Base-by-base conservation (phyloP, 1,140 invertebrate genomes). In the Tetraneura akinire region DNA sequence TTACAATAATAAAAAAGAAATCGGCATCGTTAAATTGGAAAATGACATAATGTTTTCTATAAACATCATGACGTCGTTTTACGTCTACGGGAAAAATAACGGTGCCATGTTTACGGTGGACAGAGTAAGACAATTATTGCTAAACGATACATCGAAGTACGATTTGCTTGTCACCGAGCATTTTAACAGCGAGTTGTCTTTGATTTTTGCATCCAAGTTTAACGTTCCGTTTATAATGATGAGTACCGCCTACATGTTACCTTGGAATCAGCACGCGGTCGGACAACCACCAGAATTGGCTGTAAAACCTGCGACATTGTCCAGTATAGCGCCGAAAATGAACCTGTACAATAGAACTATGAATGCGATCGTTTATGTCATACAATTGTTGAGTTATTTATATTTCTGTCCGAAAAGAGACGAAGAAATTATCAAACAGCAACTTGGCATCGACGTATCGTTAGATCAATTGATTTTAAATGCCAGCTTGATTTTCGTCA, bases 361-460 rank as follows among this genome's bases (percentile, higher is more conserved):
- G 3, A 84, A 84, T 66, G 78, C 81, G 0, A 26, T 83, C 13
- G 29, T 60, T 14, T 37, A 71, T 13, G 1, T 37, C 16, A 13
- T 53, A 8, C 37, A 70, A 10, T 18, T 81, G 23, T 53, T 71
- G 18, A 6, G 57, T 21, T 78, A 71, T 57, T 47, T 80, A 16
- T 78, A 66, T 14, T 81, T 80, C 4, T 81, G 81, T 21, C 45
- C 60, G 23, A 8, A 26, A 32, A 71, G 64, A 18, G 78, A 78
- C 13, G 49, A 83, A 55, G 55, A 60, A 68, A 78, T 82, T 14
- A 82, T 81, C 9, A 68, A 86, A 80, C 85, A 88, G 80, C 87
- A 89, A 83, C 87, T 89, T 71, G 88, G 88, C 0, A 82, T 86
- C 47, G 86, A 90, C 80, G 83, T 91, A 26, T 90, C 88, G 6